phyloP scores from a whole-genome alignment of 2,888 invertebrate species.

The Xestia xanthographa region DNA sequence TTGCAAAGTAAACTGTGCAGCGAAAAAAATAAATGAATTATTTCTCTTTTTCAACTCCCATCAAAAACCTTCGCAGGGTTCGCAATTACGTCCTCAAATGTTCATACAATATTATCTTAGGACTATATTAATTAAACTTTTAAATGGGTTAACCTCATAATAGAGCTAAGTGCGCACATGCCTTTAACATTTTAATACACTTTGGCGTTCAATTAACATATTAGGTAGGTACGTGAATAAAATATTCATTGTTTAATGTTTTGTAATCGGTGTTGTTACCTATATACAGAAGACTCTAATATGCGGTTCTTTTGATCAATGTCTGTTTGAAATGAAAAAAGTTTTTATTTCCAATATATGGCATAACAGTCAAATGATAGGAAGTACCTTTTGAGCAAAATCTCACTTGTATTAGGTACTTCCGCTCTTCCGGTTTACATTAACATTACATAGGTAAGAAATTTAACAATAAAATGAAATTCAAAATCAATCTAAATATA shows the following conservation, averaged over 20 bases:
- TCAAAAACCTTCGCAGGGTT: conserved; percentile 73
- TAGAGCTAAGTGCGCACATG: conserved; percentile 63
- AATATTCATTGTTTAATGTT: conserved; percentile 38
- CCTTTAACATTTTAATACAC: conserved; percentile 45
- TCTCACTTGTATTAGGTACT: no score
- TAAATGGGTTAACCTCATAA: conserved; percentile 72
- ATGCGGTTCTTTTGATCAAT: conserved; percentile 6
- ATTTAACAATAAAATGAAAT: no score
- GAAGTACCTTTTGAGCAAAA: no score
- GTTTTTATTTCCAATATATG: no score
- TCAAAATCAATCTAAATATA: no score
- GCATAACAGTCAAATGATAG: no score
- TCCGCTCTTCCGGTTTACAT: no score
- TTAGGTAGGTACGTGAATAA: conserved; percentile 28
- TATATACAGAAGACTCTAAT: background rate
- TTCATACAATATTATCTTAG: conserved; percentile 81
- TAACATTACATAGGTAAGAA: no score
- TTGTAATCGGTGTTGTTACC: conserved; percentile 36
- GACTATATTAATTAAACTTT: conserved; percentile 82
- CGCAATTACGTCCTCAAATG: conserved; percentile 73
- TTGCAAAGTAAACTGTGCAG: conserved; percentile 54
- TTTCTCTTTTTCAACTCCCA: conserved; percentile 65
- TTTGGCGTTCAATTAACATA: conserved; percentile 47
- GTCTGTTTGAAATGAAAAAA: background rate
- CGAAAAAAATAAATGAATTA: conserved; percentile 50